Conservation (phyloP, 2,888 invertebrate genomes). For the Matsumyia berberina region DNA sequence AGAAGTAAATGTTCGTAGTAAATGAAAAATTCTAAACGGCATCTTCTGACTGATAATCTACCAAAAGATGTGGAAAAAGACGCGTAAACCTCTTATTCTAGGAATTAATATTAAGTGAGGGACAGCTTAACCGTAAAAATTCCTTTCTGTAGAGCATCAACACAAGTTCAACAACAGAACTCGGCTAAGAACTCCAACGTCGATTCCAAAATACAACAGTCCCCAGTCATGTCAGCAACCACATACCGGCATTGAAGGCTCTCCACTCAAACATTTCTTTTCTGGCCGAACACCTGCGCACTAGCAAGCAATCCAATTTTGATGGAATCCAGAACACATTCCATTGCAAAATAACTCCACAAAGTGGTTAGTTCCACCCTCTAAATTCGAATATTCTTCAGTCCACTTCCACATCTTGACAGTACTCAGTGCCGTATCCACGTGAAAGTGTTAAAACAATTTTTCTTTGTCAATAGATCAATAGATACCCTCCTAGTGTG, state of each 20-base stretch:
- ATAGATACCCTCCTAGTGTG: constrained; percentile 49
- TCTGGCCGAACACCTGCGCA: constrained; percentile 47
- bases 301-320: constrained; percentile 35
- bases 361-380: constrained; percentile 44
- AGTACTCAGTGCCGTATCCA: constrained; percentile 51
- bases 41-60: too few species aligned
- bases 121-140: too few species aligned
- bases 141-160: too few species aligned
- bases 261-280: constrained; percentile 34
- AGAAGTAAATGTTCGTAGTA: too few species aligned
- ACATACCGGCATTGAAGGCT: background rate
- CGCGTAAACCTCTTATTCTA: too few species aligned
- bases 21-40: too few species aligned
- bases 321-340: constrained; percentile 69
- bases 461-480: constrained; percentile 31
- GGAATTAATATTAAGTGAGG: too few species aligned
- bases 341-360: constrained; percentile 61
- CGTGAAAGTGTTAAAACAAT: constrained; percentile 37
- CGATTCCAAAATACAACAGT: constrained; percentile 30
- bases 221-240: constrained; percentile 11
- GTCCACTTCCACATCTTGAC: constrained; percentile 69
- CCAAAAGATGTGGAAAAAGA: too few species aligned
- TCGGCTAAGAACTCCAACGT: too few species aligned
- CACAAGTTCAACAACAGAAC: too few species aligned
- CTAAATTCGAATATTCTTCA: constrained; percentile 43